Conservation (phyloP, 2,113 vertebrate species). For the Corydoras sp. region DNA sequence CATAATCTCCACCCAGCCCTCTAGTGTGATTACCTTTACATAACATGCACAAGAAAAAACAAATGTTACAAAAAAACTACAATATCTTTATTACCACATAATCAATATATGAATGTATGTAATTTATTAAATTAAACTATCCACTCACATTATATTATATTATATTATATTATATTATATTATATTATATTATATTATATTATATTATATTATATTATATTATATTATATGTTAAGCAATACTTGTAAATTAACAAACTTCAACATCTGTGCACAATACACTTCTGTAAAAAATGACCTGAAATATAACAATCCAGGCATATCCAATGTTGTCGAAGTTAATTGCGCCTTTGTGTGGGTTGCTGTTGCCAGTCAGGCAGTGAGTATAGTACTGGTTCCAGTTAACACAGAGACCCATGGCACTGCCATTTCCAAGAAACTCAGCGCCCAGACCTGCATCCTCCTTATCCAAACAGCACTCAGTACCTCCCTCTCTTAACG, state of each 20-base stretch:
- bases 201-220: too few species aligned
- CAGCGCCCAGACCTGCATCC: conserved; percentile 73
- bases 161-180: too few species aligned
- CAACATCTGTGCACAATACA: too few species aligned
- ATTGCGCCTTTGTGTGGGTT: conserved; percentile 97
- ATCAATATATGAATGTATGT: too few species aligned
- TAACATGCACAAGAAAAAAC: conserved; percentile 18
- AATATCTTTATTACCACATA: too few species aligned
- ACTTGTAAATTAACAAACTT: too few species aligned
- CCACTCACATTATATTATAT: too few species aligned
- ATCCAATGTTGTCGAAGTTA: conserved; percentile 59
- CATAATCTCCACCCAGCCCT: conserved; percentile 99
- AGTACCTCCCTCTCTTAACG: conserved; percentile 80
- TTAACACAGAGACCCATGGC: conserved; percentile 80
- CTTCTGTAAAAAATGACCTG: conserved; percentile 66
- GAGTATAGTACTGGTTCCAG: conserved; percentile 96
- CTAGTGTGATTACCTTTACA: conserved; percentile 90
- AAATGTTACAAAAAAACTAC: not conserved
- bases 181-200: too few species aligned
- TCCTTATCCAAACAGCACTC: conserved; percentile 94
- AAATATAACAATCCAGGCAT: conserved; percentile 98
- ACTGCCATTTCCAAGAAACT: conserved; percentile 63
- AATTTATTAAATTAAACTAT: too few species aligned
- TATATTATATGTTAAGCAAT: too few species aligned
- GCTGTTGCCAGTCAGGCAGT: conserved; percentile 81